Conservation (phyloP, 1,140 invertebrate genomes). For the Ceratina australensis region DNA sequence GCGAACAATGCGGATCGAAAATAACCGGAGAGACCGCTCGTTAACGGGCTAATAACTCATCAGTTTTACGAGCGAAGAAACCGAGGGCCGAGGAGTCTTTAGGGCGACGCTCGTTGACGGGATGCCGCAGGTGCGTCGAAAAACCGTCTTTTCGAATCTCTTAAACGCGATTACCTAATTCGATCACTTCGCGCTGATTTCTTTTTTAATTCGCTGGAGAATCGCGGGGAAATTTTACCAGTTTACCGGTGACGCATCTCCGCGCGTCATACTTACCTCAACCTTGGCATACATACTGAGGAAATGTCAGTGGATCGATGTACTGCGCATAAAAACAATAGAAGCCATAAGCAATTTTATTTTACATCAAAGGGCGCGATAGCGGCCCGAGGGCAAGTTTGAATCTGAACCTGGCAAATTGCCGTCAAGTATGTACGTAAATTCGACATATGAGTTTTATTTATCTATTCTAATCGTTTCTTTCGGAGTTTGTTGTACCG, state of each 20-base stretch:
- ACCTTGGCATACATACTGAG: constrained; percentile 34
- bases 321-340: constrained; percentile 7
- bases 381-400: too few relatives aligned
- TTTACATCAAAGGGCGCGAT: too few relatives aligned
- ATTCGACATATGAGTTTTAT: too few relatives aligned
- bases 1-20: constrained; percentile 57
- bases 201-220: neutral
- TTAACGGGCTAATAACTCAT: constrained; percentile 68
- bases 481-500: too few relatives aligned
- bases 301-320: constrained; percentile 9
- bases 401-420: too few relatives aligned
- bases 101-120: constrained; percentile 62
- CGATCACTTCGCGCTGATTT: too few relatives aligned
- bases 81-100: constrained; percentile 53
- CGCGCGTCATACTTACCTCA: neutral
- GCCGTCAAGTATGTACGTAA: too few relatives aligned
- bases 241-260: constrained; percentile 27
- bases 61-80: constrained; percentile 59
- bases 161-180: neutral
- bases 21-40: constrained; percentile 54
- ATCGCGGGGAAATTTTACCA: constrained; percentile 18
- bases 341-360: too few relatives aligned
- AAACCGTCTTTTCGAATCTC: neutral
- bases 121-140: constrained; percentile 47
- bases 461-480: too few relatives aligned